phyloP scores from a whole-genome alignment of 1,140 invertebrate species.

The Conus betulinus region DNA sequence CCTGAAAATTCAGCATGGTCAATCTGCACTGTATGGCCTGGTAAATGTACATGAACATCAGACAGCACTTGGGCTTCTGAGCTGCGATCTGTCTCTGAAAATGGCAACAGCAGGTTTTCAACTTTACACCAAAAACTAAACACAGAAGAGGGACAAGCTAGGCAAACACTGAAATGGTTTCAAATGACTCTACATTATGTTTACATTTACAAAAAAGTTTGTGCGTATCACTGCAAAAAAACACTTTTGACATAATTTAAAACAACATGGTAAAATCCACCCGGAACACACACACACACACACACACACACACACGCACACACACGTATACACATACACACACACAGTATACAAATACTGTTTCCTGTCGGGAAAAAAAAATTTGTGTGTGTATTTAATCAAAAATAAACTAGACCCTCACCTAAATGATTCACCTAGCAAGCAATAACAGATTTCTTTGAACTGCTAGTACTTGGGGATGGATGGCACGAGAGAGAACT shows the following conservation, averaged over 20 bases:
- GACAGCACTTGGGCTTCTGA: not conserved
- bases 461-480: not conserved
- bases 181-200: no score
- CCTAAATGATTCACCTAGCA: not conserved
- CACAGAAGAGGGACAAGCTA: no score
- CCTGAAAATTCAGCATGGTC: not conserved
- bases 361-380: no score
- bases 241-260: no score
- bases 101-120: no score
- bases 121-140: no score
- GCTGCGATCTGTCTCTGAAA: not conserved
- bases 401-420: not conserved
- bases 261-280: not conserved
- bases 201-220: no score
- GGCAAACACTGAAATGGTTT: no score
- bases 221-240: no score
- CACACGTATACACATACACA: not conserved
- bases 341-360: no score
- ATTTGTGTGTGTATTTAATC: not conserved
- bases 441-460: not conserved
- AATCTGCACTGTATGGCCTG: not conserved
- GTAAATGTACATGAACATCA: not conserved
- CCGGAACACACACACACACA: not conserved
- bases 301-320: not conserved
- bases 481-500: not conserved